These are phyloP conservation scores for Drosophila niveifrons DNA, from an alignment of 2,888 invertebrate genomes.

Conservation along the genomic window DNA sequence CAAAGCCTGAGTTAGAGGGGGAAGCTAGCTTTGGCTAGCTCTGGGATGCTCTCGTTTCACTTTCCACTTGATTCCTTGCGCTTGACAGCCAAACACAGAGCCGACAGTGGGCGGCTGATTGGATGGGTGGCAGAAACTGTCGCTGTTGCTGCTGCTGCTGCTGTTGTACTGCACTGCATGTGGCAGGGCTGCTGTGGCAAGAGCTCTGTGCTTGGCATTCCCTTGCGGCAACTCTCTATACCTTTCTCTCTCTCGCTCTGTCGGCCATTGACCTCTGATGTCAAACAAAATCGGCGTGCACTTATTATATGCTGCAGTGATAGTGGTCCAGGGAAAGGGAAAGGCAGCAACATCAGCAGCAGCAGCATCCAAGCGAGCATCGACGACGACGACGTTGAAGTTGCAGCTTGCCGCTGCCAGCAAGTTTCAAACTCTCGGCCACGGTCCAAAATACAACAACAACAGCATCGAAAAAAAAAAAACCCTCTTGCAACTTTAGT, in stretches of 20 bases:
- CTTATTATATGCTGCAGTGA: constrained; percentile 64
- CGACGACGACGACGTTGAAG: background rate
- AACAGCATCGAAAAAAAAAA: background rate
- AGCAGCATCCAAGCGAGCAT: background rate
- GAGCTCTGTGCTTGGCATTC: constrained; percentile 57
- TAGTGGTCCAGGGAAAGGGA: constrained; percentile 18
- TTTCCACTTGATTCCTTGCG: constrained; percentile 81
- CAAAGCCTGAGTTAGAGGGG: background rate
- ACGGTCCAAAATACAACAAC: constrained; percentile 54
- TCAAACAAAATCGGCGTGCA: constrained; percentile 80
- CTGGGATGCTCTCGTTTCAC: constrained; percentile 68
- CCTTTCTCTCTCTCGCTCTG: constrained; percentile 20
- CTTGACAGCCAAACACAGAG: constrained; percentile 68
- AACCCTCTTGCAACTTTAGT: constrained; percentile 40
- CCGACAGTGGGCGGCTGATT: constrained; percentile 43
- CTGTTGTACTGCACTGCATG: constrained; percentile 59
- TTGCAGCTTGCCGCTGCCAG: background rate
- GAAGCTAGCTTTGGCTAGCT: constrained; percentile 1
- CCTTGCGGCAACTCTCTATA: constrained; percentile 48
- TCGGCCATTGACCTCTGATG: constrained; percentile 81
- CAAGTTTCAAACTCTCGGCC: constrained; percentile 57
- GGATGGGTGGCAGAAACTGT: constrained; percentile 29
- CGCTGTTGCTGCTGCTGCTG: constrained; percentile 20
- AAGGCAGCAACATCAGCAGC: too few species aligned
- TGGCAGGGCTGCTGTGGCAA: constrained; percentile 48